Evolutionary conservation across 2,888 invertebrate species (phyloP).

Genomic region (Euclidia mi): DNA sequence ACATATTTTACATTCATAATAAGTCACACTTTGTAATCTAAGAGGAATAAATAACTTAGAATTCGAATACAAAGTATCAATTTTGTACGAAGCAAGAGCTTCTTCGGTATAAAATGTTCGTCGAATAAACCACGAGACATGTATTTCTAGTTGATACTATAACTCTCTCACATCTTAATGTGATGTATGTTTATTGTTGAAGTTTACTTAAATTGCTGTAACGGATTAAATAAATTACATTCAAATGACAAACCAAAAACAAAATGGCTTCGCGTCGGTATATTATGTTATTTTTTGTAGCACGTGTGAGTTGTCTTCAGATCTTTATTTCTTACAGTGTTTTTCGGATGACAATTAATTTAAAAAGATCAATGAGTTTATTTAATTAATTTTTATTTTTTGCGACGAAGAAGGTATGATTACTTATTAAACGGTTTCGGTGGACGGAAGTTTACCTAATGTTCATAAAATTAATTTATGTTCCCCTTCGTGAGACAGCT

Average conservation of each 20-base stretch:
- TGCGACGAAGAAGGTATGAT: conserved; percentile 34
- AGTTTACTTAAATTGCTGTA: conserved; percentile 11
- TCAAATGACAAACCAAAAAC: neutral
- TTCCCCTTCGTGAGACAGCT: conserved; percentile 28
- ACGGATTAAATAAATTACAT: conserved; percentile 9
- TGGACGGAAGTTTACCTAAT: conserved; percentile 61
- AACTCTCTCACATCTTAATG: neutral
- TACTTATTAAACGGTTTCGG: conserved; percentile 37
- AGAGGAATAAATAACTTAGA: too few species aligned
- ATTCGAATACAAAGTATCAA: too few species aligned
- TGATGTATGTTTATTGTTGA: conserved; percentile 13
- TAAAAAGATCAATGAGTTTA: conserved; percentile 6
- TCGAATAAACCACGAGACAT: neutral
- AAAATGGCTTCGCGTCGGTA: too few species aligned
- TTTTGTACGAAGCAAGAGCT: too few species aligned
- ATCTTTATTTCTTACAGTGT: neutral
- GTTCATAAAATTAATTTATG: conserved; percentile 68
- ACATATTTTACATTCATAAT: too few species aligned
- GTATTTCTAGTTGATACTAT: neutral
- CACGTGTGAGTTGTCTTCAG: neutral
- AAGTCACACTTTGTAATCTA: too few species aligned
- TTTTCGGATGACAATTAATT: neutral
- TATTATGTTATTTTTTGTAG: neutral
- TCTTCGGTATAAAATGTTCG: too few species aligned
- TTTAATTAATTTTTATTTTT: conserved; percentile 24